Base-by-base conservation (phyloP, 2,888 invertebrate genomes). In the Melanostoma scalare region DNA sequence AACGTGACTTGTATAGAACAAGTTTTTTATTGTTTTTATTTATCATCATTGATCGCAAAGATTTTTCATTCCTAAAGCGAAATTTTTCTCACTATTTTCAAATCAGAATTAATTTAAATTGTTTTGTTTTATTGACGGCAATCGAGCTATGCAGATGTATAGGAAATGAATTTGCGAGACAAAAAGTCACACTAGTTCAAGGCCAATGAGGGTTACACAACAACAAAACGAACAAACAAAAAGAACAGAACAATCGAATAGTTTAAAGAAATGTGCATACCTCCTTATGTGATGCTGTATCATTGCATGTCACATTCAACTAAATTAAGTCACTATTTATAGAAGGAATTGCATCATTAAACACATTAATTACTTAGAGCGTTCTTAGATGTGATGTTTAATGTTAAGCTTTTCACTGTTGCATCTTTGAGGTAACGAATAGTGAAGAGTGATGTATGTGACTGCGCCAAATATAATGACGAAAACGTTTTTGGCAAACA, bases 261-360 rank as follows among this genome's bases (percentile, higher is more conserved):
- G 10, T 60, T 44, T 30, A 61, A 61, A 61, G 20, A 20, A 20
- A 20, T 20, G 36, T 38, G 4, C 4, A 9, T 6, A 30, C 3
- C 20, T 20, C 0, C 20, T 20, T 10, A 35, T 55, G 46, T 73
- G n/a, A 36, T 63, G 10, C 31, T 31, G 42, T 44, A 48, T 50
- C 55, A 55, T 60, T 60, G 20, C 40, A 10, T 60, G 61, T 68
- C 67, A 61, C 53, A 63, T 58, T 60, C 8, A 10, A 20, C 33
- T 33, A 36, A 46, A 61, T 63, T 20, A 20, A 20, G 20, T 20
- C 20, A 20, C 42, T 77, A 71, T 77, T 71, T 65, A 63, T 55
- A 56, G 55, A 42, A 10, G 38, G 42, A 65, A 52, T 77, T 77
- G 77, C 71, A 77, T 77, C 77, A 71, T 71, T 77, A 65, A 63